These are phyloP conservation scores for Phoeniculus purpureus DNA, from an alignment of 2,797 vertebrate genomes.

Conservation along the genomic window DNA sequence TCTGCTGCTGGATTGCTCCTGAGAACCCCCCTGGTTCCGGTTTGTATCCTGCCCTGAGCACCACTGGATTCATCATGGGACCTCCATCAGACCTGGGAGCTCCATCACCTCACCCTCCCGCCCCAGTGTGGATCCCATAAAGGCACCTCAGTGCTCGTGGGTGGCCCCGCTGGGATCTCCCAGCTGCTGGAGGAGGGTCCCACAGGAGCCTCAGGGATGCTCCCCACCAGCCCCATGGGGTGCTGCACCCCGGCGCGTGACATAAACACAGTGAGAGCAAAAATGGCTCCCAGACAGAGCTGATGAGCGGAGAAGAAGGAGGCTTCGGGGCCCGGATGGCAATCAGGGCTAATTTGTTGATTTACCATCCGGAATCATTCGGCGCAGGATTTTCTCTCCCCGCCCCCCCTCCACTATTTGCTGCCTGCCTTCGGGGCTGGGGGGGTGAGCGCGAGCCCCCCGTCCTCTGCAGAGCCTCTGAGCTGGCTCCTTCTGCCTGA, in stretches of 20 bases:
- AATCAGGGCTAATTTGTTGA: conserved; percentile 60
- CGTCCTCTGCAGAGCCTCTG: neutral
- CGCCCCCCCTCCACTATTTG: neutral
- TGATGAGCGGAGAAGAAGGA: conserved; percentile 27
- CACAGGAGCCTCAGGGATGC: neutral
- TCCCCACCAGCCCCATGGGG: neutral
- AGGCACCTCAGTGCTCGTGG: neutral
- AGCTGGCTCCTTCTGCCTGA: conserved; percentile 67
- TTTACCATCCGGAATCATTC: conserved; percentile 68
- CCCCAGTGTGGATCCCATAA: accelerated
- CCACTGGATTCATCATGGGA: neutral
- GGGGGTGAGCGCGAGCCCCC: neutral
- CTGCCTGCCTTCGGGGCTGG: neutral
- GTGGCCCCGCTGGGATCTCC: neutral
- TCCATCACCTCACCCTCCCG: neutral
- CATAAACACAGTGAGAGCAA: neutral
- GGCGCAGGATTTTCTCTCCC: neutral
- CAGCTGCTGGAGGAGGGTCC: neutral
- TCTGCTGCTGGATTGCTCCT: neutral
- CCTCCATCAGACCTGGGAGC: neutral
- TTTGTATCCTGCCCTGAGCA: neutral
- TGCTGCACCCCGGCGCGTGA: accelerated
- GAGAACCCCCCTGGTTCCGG: accelerated
- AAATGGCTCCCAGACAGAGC: neutral
- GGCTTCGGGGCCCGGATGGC: neutral